Conservation (phyloP, 2,113 vertebrate species). For the Leptosomus discolor region DNA sequence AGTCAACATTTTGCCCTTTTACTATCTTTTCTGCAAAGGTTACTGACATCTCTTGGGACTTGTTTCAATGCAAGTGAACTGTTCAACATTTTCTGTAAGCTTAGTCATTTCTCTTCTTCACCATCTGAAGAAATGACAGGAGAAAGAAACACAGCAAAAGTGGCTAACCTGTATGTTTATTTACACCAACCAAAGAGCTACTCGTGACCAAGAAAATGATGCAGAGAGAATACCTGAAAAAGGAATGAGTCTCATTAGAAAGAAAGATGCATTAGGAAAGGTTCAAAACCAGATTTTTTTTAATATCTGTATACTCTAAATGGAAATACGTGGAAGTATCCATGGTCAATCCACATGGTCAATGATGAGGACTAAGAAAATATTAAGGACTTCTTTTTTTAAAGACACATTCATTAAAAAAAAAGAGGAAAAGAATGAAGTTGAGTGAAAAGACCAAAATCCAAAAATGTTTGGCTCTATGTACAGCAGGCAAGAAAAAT, state of each 20-base stretch:
- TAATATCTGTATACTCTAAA: neutral
- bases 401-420: too few relatives aligned
- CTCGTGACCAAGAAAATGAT: neutral
- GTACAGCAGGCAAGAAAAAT: neutral
- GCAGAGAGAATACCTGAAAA: neutral
- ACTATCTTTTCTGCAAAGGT: slow-evolving; percentile 7
- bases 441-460: neutral
- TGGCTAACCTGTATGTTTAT: neutral
- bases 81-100: slow-evolving; percentile 6
- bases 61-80: neutral
- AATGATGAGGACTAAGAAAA: neutral
- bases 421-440: neutral
- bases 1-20: slow-evolving; percentile 14
- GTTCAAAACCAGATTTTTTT: neutral
- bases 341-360: neutral
- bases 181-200: neutral
- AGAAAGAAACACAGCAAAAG: neutral
- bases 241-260: neutral
- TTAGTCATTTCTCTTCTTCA: neutral
- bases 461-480: neutral
- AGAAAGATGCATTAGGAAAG: neutral
- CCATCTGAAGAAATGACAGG: neutral
- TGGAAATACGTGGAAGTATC: neutral
- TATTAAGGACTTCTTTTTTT: neutral
- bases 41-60: slow-evolving; percentile 8